These are phyloP conservation scores for Sminthurides bifidus DNA, from an alignment of 1,140 invertebrate genomes.

Conservation along the genomic window DNA sequence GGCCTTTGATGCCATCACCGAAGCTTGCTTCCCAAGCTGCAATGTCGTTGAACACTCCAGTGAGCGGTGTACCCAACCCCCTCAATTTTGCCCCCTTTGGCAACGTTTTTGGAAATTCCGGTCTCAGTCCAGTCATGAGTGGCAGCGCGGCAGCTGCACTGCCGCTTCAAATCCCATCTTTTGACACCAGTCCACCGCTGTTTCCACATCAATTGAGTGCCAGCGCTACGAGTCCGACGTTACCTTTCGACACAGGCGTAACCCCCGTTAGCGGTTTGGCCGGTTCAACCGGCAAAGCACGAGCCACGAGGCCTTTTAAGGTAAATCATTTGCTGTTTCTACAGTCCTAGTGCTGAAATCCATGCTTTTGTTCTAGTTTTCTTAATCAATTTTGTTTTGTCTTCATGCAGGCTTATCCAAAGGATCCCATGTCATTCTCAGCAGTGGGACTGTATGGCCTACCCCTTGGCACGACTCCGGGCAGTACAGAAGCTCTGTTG, in stretches of 20 bases:
- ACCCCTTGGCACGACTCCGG: constrained; percentile 36
- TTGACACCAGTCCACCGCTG: constrained; percentile 8
- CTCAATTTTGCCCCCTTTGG: not conserved
- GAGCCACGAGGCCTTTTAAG: constrained; percentile 27
- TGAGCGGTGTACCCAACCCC: not conserved
- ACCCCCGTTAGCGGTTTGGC: not conserved
- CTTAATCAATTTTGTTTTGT: constrained; percentile 10
- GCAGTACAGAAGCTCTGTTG: constrained; percentile 25
- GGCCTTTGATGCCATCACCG: not conserved
- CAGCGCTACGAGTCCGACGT: not conserved
- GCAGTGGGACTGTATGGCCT: constrained; percentile 35
- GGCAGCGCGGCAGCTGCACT: constrained; percentile 2
- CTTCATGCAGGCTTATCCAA: constrained; percentile 52
- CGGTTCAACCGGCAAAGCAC: constrained; percentile 7
- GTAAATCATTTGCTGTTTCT: constrained; percentile 6
- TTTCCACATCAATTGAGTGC: not conserved
- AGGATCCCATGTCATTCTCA: constrained; percentile 49
- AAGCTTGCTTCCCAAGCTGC: not conserved
- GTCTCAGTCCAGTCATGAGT: constrained; percentile 11
- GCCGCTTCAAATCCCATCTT: constrained; percentile 1
- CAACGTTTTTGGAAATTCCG: not conserved
- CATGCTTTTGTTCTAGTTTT: not conserved
- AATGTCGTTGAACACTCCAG: constrained; percentile 3
- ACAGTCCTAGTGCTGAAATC: not conserved
- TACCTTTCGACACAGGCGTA: not conserved